Conservation (phyloP, 2,888 invertebrate genomes). For the Palloptera scutellata region DNA sequence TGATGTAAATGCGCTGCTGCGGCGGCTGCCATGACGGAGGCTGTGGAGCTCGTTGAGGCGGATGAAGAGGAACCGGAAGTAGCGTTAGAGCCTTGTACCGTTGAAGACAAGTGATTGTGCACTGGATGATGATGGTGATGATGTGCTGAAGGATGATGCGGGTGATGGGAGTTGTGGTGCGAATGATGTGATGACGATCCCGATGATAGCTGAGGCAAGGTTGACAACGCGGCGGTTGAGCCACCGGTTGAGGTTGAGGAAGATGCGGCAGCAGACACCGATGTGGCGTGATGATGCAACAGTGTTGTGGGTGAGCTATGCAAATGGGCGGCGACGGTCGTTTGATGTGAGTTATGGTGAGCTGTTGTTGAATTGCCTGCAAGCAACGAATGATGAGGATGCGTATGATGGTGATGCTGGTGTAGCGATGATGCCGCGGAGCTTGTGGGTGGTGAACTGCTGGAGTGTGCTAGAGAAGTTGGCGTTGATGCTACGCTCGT, state of each 20-base stretch:
- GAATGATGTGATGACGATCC: conserved; percentile 34
- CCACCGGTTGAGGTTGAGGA: conserved; percentile 29
- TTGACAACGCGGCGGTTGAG: conserved; percentile 40
- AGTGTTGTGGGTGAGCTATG: conserved; percentile 28
- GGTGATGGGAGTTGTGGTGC: conserved; percentile 39
- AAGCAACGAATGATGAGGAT: conserved; percentile 25
- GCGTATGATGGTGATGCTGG: conserved; percentile 31
- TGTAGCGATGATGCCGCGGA: conserved; percentile 29
- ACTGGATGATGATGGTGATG: conserved; percentile 39
- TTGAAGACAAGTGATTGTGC: conserved; percentile 36
- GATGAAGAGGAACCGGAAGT: conserved; percentile 42
- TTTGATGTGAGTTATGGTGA: conserved; percentile 29
- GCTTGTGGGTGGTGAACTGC: conserved; percentile 32
- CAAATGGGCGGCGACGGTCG: conserved; percentile 33
- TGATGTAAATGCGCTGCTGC: conserved; percentile 60
- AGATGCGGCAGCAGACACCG: conserved; percentile 25
- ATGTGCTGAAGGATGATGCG: conserved; percentile 38
- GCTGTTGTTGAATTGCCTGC: conserved; percentile 21
- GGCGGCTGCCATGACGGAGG: conserved; percentile 56
- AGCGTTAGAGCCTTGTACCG: conserved; percentile 17
- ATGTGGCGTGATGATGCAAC: conserved; percentile 33
- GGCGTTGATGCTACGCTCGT: conserved; percentile 34
- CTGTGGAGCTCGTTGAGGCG: conserved; percentile 47
- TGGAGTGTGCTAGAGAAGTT: conserved; percentile 39
- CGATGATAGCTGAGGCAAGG: conserved; percentile 33